A percentile compares a stretch with the other conserved stretches of the same genome.
Evolutionary conservation across 2,113 vertebrate species (phyloP).

Genomic region (Bufo gargarizans): DNA sequence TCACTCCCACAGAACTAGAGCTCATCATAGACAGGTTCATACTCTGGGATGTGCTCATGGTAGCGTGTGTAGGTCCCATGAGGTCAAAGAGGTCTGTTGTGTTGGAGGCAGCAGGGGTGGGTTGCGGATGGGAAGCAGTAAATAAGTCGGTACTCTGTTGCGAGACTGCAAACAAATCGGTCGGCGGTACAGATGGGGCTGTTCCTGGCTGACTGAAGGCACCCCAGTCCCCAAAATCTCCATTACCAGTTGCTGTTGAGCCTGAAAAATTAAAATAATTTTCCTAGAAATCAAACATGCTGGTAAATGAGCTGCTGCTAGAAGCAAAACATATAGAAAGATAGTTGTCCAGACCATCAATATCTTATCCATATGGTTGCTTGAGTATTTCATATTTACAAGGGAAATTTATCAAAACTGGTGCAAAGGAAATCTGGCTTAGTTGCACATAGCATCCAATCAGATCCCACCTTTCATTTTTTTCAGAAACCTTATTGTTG

Average conservation of each 20-base stretch:
- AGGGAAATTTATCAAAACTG: too few relatives aligned
- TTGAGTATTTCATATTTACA: too few relatives aligned
- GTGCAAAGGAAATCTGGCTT: too few relatives aligned
- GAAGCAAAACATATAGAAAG: too few relatives aligned
- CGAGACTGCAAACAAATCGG: slow-evolving; percentile 69
- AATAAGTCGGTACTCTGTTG: slow-evolving; percentile 68
- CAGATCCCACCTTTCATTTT: too few relatives aligned
- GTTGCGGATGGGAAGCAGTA: slow-evolving; percentile 63
- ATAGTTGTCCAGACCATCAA: too few relatives aligned
- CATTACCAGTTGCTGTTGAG: slow-evolving; percentile 78
- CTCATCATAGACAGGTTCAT: slow-evolving; percentile 91
- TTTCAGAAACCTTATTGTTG: too few relatives aligned
- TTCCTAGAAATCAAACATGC: too few relatives aligned
- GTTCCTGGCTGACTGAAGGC: slow-evolving; percentile 86
- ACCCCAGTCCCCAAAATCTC: slow-evolving; percentile 96
- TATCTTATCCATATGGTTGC: too few relatives aligned
- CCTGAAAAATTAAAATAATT: slow-evolving; percentile 58
- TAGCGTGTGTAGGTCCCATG: slow-evolving; percentile 84
- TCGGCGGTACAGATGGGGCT: slow-evolving; percentile 69
- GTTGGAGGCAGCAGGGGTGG: slow-evolving; percentile 66
- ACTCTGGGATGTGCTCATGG: slow-evolving; percentile 88
- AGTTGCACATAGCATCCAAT: too few relatives aligned
- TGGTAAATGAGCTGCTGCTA: too few relatives aligned
- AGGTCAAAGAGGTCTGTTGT: slow-evolving; percentile 88
- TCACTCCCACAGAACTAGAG: slow-evolving; percentile 75